Evolutionary conservation across 2,888 invertebrate species (phyloP).

Genomic region (Drosophila neoperkinsi): DNA sequence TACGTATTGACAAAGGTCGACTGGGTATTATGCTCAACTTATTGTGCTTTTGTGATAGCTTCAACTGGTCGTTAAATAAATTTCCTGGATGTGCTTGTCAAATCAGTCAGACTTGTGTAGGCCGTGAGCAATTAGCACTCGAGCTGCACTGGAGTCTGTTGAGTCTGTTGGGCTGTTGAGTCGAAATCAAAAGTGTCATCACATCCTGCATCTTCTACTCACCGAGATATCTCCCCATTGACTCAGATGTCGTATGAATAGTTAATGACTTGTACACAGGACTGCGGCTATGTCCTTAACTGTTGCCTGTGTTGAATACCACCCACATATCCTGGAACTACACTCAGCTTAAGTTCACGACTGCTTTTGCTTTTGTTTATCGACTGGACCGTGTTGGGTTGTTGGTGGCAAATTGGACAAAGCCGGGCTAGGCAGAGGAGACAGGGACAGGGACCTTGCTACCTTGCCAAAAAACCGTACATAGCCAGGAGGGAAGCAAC

Average conservation of each 20-base stretch:
- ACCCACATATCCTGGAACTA: conserved; percentile 42
- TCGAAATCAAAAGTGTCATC: conserved; percentile 78
- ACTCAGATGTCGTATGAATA: conserved; percentile 67
- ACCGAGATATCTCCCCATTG: conserved; percentile 34
- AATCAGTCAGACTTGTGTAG: conserved; percentile 23
- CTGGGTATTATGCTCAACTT: conserved; percentile 43
- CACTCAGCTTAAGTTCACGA: conserved; percentile 60
- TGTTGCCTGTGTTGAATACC: conserved; percentile 5
- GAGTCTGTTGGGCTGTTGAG: conserved; percentile 17
- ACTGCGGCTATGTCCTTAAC: conserved; percentile 30
- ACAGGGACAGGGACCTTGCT: conserved; percentile 17
- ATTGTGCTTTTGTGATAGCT: conserved; percentile 55
- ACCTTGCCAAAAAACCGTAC: conserved; percentile 32
- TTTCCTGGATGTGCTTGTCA: conserved; percentile 40
- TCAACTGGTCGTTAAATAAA: conserved; percentile 60
- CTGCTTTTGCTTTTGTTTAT: conserved; percentile 63
- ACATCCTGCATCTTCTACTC: conserved; percentile 38
- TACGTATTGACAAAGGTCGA: conserved; percentile 58
- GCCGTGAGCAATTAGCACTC: conserved; percentile 59
- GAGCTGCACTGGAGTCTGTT: conserved; percentile 22
- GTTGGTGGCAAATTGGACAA: conserved; percentile 30
- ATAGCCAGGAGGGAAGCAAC: not conserved
- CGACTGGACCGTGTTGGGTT: conserved; percentile 39
- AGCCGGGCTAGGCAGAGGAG: conserved; percentile 2
- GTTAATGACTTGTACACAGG: conserved; percentile 64